Conservation (phyloP, 2,797 vertebrate species). For the Mormyrus proboscirostris region DNA sequence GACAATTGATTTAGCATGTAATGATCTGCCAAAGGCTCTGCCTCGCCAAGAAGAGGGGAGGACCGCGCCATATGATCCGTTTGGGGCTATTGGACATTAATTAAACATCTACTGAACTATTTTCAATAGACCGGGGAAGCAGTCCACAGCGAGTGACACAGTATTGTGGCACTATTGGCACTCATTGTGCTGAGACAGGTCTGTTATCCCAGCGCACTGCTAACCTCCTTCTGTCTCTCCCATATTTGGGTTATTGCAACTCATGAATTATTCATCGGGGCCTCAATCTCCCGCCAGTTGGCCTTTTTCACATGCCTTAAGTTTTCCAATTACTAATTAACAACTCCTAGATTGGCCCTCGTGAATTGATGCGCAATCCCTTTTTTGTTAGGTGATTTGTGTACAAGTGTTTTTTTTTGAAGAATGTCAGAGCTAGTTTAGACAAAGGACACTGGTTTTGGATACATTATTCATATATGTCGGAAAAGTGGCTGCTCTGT, state of each 20-base stretch:
- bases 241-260: conserved; percentile 26
- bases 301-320: conserved; percentile 52
- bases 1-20: conserved; percentile 39
- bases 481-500: neutral
- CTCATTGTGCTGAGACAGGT: conserved; percentile 31
- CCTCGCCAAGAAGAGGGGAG: conserved; percentile 22
- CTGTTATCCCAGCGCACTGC: conserved; percentile 30
- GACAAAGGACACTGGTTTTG: neutral
- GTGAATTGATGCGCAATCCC: conserved; percentile 25
- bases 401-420: conserved; percentile 22
- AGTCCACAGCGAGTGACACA: neutral
- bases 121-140: neutral
- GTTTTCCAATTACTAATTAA: conserved; percentile 49
- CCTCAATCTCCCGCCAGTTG: conserved; percentile 46
- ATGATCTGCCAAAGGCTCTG: conserved; percentile 23
- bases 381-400: conserved; percentile 33
- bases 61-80: neutral
- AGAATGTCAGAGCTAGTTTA: conserved; percentile 14
- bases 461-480: neutral
- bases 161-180: conserved; percentile 26
- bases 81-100: conserved; percentile 1
- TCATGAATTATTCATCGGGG: conserved; percentile 46
- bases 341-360: conserved; percentile 37
- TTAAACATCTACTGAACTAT: conserved; percentile 6
- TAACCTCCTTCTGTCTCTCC: conserved; percentile 43